Conservation (phyloP, 2,888 invertebrate genomes). For the Monoplex corrugatus region DNA sequence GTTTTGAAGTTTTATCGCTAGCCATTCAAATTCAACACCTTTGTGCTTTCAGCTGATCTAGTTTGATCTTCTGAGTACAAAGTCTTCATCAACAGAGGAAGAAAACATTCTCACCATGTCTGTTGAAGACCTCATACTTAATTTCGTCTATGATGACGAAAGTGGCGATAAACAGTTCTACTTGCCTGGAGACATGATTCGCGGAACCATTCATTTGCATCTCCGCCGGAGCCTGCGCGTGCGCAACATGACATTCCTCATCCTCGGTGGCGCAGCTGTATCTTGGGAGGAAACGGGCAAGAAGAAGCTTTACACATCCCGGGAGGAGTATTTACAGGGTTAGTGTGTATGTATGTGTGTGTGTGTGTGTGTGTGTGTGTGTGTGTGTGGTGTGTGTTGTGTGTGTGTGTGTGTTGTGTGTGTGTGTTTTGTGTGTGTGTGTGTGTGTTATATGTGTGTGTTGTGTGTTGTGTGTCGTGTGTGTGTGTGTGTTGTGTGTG, state of each 20-base stretch:
- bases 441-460: no score
- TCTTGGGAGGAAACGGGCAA: conserved; percentile 56
- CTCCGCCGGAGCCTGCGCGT: conserved; percentile 47
- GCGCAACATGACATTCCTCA: conserved; percentile 49
- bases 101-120: conserved; percentile 43
- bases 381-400: not conserved
- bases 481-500: not conserved
- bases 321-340: conserved; percentile 38
- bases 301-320: conserved; percentile 45
- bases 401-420: not conserved
- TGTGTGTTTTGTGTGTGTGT: not conserved
- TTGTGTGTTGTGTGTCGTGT: no score
- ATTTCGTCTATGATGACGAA: conserved; percentile 63
- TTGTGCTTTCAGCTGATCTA: not conserved
- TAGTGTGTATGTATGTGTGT: not conserved
- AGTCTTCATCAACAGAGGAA: not conserved
- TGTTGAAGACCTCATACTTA: conserved; percentile 57
- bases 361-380: not conserved
- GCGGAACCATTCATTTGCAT: conserved; percentile 67
- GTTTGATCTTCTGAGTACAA: not conserved
- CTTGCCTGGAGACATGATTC: conserved; percentile 78
- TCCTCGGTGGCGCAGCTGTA: conserved; percentile 56
- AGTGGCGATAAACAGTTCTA: conserved; percentile 77
- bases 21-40: not conserved
- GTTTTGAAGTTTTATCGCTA: not conserved